A percentile compares a stretch with the other conserved stretches of the same genome.
phyloP scores from a whole-genome alignment of 2,113 vertebrate species.

The Grantiella picta region DNA sequence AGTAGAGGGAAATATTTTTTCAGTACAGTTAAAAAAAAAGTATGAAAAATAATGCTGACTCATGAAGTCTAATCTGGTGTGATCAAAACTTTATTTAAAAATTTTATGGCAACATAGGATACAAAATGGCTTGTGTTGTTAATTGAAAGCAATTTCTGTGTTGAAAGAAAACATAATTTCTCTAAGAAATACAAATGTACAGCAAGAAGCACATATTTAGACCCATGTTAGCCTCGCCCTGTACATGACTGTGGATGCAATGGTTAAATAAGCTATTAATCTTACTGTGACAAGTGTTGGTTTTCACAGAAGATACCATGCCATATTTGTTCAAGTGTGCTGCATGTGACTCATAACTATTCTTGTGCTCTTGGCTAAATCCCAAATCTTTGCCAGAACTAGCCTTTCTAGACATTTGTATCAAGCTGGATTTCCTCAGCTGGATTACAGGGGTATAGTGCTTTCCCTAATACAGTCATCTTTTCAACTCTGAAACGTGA shows the following conservation, averaged over 20 bases:
- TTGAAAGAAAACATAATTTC: neutral
- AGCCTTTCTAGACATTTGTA: slow-evolving; percentile 68
- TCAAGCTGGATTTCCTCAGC: slow-evolving; percentile 66
- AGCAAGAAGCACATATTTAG: neutral
- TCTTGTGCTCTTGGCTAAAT: slow-evolving; percentile 59
- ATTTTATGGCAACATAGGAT: neutral
- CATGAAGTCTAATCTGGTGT: neutral
- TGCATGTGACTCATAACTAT: slow-evolving; percentile 73
- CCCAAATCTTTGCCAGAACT: slow-evolving; percentile 69
- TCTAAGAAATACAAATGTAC: neutral
- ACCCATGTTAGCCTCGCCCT: neutral
- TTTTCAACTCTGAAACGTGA: slow-evolving; percentile 46
- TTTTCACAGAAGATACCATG: slow-evolving; percentile 73
- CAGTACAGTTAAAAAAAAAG: neutral
- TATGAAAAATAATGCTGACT: neutral
- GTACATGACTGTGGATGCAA: neutral
- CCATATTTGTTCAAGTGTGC: slow-evolving; percentile 79
- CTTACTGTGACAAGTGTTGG: slow-evolving; percentile 42
- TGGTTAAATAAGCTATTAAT: slow-evolving; percentile 57
- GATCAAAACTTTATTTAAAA: neutral
- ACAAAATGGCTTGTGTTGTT: neutral
- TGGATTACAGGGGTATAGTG: slow-evolving; percentile 24
- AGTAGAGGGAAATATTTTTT: neutral
- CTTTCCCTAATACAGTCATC: slow-evolving; percentile 82
- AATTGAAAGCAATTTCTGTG: neutral